Conservation (phyloP, 2,113 vertebrate species). For the Isichthys henryi region DNA sequence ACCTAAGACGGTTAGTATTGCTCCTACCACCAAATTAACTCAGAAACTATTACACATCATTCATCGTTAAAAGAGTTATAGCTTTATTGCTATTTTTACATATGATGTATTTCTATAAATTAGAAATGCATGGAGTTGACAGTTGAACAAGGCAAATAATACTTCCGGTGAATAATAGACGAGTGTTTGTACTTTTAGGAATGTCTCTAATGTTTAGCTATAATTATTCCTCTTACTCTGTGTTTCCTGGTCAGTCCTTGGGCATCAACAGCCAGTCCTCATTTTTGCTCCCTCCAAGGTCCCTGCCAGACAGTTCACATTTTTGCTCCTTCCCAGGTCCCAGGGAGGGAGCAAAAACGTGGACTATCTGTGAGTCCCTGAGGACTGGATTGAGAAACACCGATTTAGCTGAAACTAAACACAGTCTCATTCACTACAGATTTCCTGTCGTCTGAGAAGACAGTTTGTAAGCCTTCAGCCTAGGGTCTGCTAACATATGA, state of each 20-base stretch:
- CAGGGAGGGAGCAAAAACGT: not conserved
- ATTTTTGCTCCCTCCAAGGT: too few species aligned
- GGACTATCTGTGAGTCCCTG: not conserved
- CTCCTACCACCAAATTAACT: not conserved
- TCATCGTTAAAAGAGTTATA: not conserved
- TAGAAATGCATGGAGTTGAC: not conserved
- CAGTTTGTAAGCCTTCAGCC: not conserved
- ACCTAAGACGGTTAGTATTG: not conserved
- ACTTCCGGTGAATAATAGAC: not conserved
- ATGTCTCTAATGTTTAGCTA: not conserved
- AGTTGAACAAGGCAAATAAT: not conserved
- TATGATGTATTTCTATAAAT: not conserved
- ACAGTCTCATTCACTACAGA: not conserved
- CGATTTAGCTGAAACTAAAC: not conserved
- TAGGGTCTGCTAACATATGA: not conserved
- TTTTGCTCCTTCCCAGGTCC: not conserved
- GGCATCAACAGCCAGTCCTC: not conserved
- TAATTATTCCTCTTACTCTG: not conserved
- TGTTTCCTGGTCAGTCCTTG: not conserved
- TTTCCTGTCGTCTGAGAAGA: not conserved
- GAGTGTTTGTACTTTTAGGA: not conserved
- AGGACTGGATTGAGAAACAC: not conserved
- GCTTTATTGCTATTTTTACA: not conserved
- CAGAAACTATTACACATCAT: not conserved
- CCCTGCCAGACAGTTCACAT: not conserved